Evolutionary conservation across 2,113 vertebrate species (phyloP).

Genomic region (Podarcis cretensis): DNA sequence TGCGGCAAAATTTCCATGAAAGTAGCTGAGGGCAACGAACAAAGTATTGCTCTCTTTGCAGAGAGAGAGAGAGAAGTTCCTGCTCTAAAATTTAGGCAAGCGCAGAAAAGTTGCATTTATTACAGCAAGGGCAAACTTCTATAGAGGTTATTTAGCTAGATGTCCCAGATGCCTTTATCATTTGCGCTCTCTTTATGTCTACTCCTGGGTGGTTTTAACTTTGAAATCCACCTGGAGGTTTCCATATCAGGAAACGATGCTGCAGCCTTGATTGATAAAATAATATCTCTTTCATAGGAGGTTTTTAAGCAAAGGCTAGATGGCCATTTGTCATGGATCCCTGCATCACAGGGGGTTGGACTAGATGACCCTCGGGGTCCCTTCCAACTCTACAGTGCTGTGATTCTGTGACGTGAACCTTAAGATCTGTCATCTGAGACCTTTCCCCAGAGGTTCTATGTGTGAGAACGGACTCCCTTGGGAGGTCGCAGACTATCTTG

Average conservation of each 20-base stretch:
- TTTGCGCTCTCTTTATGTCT: neutral
- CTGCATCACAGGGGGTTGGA: too few relatives aligned
- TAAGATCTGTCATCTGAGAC: too few relatives aligned
- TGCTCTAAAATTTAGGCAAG: neutral
- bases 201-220: neutral
- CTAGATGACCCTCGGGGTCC: too few relatives aligned
- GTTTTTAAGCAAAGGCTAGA: too few relatives aligned
- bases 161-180: neutral
- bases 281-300: neutral
- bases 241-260: neutral
- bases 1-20: constrained; percentile 3
- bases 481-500: too few relatives aligned
- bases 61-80: neutral
- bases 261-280: neutral
- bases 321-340: too few relatives aligned
- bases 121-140: neutral
- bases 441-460: too few relatives aligned
- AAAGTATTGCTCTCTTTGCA: neutral
- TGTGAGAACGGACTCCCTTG: too few relatives aligned
- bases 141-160: neutral
- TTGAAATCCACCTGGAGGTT: neutral
- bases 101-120: neutral
- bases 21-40: neutral
- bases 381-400: too few relatives aligned
- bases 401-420: too few relatives aligned